phyloP scores from a whole-genome alignment of 2,113 vertebrate species.

The Chaetodon trifascialis region DNA sequence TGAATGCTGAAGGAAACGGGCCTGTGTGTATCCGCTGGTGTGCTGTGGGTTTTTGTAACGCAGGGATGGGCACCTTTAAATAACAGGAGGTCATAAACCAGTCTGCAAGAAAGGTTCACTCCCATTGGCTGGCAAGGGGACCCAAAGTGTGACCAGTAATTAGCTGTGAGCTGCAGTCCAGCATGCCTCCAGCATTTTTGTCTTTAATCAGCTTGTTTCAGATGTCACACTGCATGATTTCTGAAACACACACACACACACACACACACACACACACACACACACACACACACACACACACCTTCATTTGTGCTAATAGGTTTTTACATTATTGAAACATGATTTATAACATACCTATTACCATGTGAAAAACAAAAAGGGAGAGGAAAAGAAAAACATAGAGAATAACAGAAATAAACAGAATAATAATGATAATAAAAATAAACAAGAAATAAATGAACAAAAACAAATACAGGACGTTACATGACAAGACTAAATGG shows the following conservation, averaged over 20 bases:
- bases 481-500: no score
- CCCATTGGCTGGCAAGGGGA: constrained; percentile 52
- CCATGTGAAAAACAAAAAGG: no score
- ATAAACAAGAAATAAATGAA: no score
- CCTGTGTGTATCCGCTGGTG: constrained; percentile 21
- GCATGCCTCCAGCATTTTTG: constrained; percentile 7
- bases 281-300: constrained; percentile 5
- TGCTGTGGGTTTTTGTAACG: background rate
- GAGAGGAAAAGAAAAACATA: no score
- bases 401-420: no score
- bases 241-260: constrained; percentile 14
- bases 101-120: constrained; percentile 24
- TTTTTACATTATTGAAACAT: no score
- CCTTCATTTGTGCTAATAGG: no score
- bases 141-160: no score
- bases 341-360: no score
- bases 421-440: no score
- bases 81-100: constrained; percentile 41
- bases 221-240: constrained; percentile 18
- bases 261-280: constrained; percentile 5
- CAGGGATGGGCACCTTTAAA: constrained; percentile 37
- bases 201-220: constrained; percentile 51
- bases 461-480: no score
- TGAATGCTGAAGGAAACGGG: constrained; percentile 10
- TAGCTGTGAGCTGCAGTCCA: constrained; percentile 1